A percentile compares a stretch with the other conserved stretches of the same genome.
Evolutionary conservation across 2,888 invertebrate species (phyloP).

Genomic region (Augochlorella aurata): DNA sequence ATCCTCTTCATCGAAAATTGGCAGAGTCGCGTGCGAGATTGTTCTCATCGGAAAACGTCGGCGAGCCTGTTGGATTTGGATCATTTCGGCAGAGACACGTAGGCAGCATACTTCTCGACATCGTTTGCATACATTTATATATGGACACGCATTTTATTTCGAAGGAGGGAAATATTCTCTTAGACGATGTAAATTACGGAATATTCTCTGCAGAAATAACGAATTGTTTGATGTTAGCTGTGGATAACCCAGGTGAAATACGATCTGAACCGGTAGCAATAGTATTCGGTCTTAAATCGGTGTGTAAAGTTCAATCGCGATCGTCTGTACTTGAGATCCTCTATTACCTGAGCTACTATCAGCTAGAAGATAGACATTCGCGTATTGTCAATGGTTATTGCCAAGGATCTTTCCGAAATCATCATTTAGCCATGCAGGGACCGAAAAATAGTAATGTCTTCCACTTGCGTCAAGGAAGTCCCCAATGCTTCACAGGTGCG

Average conservation of each 20-base stretch:
- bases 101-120: background rate
- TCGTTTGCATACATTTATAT: conserved; percentile 22
- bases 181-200: conserved; percentile 15
- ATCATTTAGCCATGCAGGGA: background rate
- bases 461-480: background rate
- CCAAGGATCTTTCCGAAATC: background rate
- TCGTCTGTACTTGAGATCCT: background rate
- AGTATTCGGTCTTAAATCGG: background rate
- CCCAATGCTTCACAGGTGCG: background rate
- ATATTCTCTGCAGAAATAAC: conserved; percentile 21
- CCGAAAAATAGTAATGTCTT: background rate
- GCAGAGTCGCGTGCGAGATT: too few species aligned
- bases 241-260: too few species aligned
- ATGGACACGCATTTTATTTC: conserved; percentile 29
- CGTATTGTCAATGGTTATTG: background rate
- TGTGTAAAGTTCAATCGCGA: background rate
- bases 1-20: too few species aligned
- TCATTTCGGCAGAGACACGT: too few species aligned
- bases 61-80: too few species aligned
- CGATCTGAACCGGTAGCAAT: background rate
- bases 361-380: background rate
- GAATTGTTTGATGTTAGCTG: too few species aligned
- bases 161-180: conserved; percentile 39
- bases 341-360: background rate
- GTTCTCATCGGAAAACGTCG: too few species aligned